phyloP scores from a whole-genome alignment of 2,797 vertebrate genomes.

The Petrocephalus schoutedeni region DNA sequence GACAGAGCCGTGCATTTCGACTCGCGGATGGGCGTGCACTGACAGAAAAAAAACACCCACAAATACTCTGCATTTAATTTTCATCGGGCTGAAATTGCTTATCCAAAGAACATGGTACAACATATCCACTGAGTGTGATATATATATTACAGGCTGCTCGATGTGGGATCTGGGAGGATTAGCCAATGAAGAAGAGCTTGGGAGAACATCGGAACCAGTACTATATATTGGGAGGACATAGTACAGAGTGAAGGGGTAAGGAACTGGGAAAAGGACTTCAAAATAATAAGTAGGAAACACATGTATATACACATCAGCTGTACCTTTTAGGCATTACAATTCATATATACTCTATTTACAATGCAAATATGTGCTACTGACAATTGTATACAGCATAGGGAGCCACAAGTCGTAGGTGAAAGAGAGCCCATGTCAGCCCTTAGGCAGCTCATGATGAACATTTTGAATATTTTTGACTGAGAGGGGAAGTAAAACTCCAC shows the following conservation, averaged over 20 bases:
- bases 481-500: not conserved
- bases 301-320: conserved; percentile 64
- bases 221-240: conserved; percentile 49
- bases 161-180: conserved; percentile 47
- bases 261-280: conserved; percentile 41
- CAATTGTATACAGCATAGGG: conserved; percentile 53
- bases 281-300: conserved; percentile 61
- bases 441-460: conserved; percentile 45
- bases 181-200: conserved; percentile 40
- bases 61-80: conserved; percentile 35
- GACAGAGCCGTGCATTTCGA: not conserved
- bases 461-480: conserved; percentile 22
- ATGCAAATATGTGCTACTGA: conserved; percentile 53
- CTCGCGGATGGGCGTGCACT: not conserved
- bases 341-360: conserved; percentile 60
- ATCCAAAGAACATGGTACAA: conserved; percentile 64
- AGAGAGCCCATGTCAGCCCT: conserved; percentile 51
- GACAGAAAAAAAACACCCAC: conserved; percentile 15
- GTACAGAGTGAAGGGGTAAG: conserved; percentile 30
- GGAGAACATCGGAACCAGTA: conserved; percentile 50
- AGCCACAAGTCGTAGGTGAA: conserved; percentile 60
- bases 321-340: conserved; percentile 57
- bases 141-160: conserved; percentile 50
- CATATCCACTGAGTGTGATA: conserved; percentile 56
- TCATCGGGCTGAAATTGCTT: conserved; percentile 58